A percentile compares a stretch with the other conserved stretches of the same genome.
Conservation (phyloP, 2,113 vertebrate genomes). For the Madoqua kirkii region DNA sequence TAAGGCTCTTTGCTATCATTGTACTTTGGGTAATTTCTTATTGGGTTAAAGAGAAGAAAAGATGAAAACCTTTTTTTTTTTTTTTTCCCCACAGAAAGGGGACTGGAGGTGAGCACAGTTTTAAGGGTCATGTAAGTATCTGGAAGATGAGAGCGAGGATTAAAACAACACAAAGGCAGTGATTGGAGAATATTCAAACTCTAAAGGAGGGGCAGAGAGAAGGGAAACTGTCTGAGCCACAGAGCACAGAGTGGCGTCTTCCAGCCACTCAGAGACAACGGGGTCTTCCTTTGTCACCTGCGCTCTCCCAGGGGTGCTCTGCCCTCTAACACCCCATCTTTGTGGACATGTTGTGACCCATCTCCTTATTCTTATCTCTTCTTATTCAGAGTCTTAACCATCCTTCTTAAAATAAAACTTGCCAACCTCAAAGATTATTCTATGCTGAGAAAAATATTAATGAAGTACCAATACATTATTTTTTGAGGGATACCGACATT, state of each 20-base stretch:
- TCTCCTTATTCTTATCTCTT: background rate
- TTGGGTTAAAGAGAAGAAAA: background rate
- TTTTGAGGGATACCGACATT: background rate
- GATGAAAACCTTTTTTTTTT: background rate
- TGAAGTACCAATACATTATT: background rate
- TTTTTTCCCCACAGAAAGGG: background rate
- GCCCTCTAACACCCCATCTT: background rate
- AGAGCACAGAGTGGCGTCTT: background rate
- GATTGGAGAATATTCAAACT: background rate
- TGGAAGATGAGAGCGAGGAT: background rate
- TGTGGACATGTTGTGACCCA: background rate
- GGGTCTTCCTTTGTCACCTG: background rate
- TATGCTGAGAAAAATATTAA: background rate
- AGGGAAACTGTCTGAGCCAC: background rate
- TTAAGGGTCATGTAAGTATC: background rate
- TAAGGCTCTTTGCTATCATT: background rate
- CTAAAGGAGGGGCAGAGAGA: background rate
- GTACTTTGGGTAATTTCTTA: background rate
- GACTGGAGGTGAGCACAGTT: background rate
- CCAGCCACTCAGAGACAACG: rapidly evolving
- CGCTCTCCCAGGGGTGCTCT: background rate
- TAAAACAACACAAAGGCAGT: background rate
- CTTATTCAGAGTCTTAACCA: background rate
- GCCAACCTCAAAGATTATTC: background rate
- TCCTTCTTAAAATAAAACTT: background rate